Evolutionary conservation across 1,140 invertebrate genomes (phyloP).

Genomic region (Sitobion miscanthi): DNA sequence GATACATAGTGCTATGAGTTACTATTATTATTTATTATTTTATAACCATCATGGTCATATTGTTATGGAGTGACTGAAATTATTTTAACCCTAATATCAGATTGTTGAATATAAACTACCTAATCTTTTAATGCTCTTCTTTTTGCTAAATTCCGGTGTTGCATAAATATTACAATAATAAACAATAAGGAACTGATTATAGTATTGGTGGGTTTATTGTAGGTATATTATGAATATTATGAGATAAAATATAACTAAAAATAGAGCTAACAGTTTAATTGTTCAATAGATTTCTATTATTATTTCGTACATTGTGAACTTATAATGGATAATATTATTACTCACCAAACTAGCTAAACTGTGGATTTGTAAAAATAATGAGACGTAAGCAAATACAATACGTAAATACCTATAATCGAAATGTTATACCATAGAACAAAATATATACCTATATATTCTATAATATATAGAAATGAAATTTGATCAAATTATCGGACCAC

Average conservation of each 20-base stretch:
- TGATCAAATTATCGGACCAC: too few species aligned
- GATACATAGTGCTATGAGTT: not conserved
- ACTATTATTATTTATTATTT: not conserved
- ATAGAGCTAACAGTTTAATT: not conserved
- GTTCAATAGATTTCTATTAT: not conserved
- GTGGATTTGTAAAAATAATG: too few species aligned
- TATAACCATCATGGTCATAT: not conserved
- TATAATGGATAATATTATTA: not conserved
- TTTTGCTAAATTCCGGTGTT: not conserved
- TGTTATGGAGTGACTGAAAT: not conserved
- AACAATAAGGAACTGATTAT: not conserved
- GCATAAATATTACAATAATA: not conserved
- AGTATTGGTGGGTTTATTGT: not conserved
- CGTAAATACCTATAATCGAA: too few species aligned
- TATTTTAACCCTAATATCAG: not conserved
- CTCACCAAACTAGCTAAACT: not conserved
- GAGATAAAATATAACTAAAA: not conserved
- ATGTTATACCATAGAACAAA: too few species aligned
- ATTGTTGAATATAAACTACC: not conserved
- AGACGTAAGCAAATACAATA: too few species aligned
- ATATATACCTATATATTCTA: too few species aligned
- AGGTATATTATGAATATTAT: not conserved
- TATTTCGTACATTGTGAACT: not conserved
- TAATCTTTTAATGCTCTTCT: not conserved
- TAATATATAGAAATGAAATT: too few species aligned